A percentile compares a stretch with the other conserved stretches of the same genome.
phyloP scores from a whole-genome alignment of 2,888 invertebrate genomes.

The Thalpophila matura region DNA sequence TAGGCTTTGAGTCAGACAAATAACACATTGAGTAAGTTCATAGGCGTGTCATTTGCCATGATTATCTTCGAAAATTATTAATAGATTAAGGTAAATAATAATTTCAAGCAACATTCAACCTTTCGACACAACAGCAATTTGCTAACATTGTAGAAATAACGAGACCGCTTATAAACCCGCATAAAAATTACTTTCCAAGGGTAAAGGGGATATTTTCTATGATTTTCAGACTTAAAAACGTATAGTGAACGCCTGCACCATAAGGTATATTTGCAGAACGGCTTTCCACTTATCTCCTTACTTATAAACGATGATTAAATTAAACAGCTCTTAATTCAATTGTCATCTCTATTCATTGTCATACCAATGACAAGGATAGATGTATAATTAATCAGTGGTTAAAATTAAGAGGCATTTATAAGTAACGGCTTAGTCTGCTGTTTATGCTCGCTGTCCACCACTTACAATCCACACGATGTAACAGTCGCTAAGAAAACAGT shows the following conservation, averaged over 20 bases:
- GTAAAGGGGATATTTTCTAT: conserved; percentile 16
- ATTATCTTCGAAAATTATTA: background rate
- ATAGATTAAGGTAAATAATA: no score
- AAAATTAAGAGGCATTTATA: no score
- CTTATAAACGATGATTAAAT: no score
- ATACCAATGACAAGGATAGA: no score
- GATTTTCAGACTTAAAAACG: background rate
- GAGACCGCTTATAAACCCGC: conserved; percentile 59
- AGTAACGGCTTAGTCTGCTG: no score
- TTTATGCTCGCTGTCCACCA: no score
- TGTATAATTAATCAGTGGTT: no score
- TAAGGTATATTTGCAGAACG: background rate
- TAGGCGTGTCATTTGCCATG: background rate
- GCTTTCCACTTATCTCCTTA: no score
- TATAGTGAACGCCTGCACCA: background rate
- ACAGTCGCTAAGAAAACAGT: no score
- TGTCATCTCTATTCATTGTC: no score
- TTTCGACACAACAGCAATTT: conserved; percentile 19
- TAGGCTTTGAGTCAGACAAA: conserved; percentile 26
- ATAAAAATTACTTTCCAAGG: conserved; percentile 43
- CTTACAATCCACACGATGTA: no score
- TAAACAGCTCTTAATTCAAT: no score
- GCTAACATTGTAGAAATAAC: conserved; percentile 9
- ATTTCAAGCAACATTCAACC: conserved; percentile 17
- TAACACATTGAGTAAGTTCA: conserved; percentile 8